Evolutionary conservation across 2,797 vertebrate genomes (phyloP).

Genomic region (Ispidina lecontei): DNA sequence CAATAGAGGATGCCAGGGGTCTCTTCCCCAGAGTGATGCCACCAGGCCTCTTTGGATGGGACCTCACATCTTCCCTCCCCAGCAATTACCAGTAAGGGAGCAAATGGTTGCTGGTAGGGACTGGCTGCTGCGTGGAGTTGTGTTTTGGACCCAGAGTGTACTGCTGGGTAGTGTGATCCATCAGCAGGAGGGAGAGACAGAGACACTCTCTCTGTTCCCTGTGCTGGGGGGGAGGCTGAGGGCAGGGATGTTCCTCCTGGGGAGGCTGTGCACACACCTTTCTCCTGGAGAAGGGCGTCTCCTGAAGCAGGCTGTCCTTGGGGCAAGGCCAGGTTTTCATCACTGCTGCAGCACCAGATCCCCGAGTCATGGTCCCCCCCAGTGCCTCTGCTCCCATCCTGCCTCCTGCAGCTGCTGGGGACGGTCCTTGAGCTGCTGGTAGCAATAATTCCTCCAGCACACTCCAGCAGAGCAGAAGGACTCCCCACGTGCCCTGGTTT

Average conservation of each 20-base stretch:
- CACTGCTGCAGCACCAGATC: conserved; percentile 34
- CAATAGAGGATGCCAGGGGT: not conserved
- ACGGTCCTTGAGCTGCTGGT: not conserved
- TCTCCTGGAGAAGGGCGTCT: not conserved
- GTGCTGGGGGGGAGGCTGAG: not conserved
- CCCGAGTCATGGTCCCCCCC: not conserved
- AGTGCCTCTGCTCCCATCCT: not conserved
- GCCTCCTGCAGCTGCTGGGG: not conserved
- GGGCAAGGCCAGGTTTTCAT: conserved; percentile 24
- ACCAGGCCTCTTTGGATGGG: not conserved
- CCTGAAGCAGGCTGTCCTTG: conserved; percentile 33
- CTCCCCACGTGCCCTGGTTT: not conserved
- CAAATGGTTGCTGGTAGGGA: not conserved
- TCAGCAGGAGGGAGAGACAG: not conserved
- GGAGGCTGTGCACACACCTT: not conserved
- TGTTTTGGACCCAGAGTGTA: not conserved
- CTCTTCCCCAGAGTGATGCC: not conserved
- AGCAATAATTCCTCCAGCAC: not conserved
- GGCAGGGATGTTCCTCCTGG: not conserved
- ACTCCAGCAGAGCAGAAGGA: not conserved
- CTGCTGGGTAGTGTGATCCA: not conserved
- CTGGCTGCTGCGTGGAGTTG: rapidly evolving
- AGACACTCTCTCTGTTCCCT: not conserved
- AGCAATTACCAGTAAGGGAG: not conserved
- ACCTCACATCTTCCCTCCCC: not conserved